Evolutionary conservation across 2,113 vertebrate species (phyloP), one percentile per base, ranked within the genome.

Genomic region (Triplophysa rosa): DNA sequence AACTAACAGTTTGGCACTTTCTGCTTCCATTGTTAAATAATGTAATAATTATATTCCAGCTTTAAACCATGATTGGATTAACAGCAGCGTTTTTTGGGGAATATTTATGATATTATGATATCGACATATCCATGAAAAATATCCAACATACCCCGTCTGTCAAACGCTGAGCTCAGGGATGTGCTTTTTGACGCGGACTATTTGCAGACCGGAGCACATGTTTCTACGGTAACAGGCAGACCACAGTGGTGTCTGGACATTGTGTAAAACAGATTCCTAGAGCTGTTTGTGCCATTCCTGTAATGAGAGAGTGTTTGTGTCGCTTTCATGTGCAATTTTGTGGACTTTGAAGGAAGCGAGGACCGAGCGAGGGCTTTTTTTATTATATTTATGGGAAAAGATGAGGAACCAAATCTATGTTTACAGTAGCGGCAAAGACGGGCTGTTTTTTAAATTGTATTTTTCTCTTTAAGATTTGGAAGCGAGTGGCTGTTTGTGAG

Each of bases 401-500:
- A 72, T 63, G 85, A 87, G 82, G 62, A 78, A 64, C 76, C 67
- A 75, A 81, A 72, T 67, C 80, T 26, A 82, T 80, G 75, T 84
- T 78, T 67, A 76, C 26, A 24, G 72, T 75, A 83, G 66, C 82
- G 86, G 67, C 66, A 84, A 89, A 87, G 52, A 21, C 24, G 77
- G 73, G 49, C 66, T 40, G 52, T 56, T 82, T 90, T 83, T 79
- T 84, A 54, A 71, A 74, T 84, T 47, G 78, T 84, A 74, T 85
- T 66, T 85, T 83, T 86, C 81, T 82, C 83, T 86, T 83, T 80
- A 83, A 83, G 80, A 82, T 91, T 91, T 90, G 91, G 91, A 92
- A 87, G 84, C 81, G 68, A 89, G 91, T 87, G 90, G 89, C 90
- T 89, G 87, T 89, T 90, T 92, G 89, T 84, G 80, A 93, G 90